These are phyloP conservation scores for Trypoxylon attenuatum DNA, from an alignment of 2,888 invertebrate species.

Conservation along the genomic window DNA sequence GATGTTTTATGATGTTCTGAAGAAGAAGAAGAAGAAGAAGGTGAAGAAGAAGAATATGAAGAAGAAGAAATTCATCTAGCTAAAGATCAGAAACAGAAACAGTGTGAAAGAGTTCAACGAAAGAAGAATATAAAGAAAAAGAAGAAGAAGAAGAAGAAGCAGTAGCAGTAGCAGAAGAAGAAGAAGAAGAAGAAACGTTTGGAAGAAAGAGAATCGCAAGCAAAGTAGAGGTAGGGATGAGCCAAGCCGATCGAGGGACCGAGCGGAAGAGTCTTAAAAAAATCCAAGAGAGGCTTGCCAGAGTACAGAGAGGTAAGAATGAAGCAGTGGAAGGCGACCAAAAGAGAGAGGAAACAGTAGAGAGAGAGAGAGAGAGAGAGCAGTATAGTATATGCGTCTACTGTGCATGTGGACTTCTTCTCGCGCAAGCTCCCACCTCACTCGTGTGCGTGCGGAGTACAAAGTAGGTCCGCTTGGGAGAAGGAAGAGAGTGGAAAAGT, in stretches of 20 bases:
- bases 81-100: not conserved
- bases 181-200: not conserved
- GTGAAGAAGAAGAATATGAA: slow-evolving; percentile 11
- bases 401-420: too few relatives aligned
- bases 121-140: slow-evolving; percentile 12
- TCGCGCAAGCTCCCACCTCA: too few relatives aligned
- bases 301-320: not conserved
- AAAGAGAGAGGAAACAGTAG: slow-evolving; percentile 18
- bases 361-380: not conserved
- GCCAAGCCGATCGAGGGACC: not conserved
- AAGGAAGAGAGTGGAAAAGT: slow-evolving; percentile 17
- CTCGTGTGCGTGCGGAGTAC: too few relatives aligned
- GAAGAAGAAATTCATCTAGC: slow-evolving; percentile 9
- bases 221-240: too few relatives aligned
- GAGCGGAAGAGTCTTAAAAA: slow-evolving; percentile 17
- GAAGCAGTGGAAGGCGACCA: slow-evolving; percentile 10
- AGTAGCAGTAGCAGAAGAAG: slow-evolving; percentile 9
- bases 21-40: slow-evolving; percentile 1
- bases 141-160: slow-evolving; percentile 18
- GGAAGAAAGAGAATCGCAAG: slow-evolving; percentile 1
- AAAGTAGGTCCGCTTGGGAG: slow-evolving; percentile 4
- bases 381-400: too few relatives aligned
- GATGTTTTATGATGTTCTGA: too few relatives aligned
- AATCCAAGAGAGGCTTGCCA: not conserved
- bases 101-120: slow-evolving; percentile 5